Base-by-base conservation (phyloP, 2,113 vertebrate genomes). In the Macroglossus sobrinus region DNA sequence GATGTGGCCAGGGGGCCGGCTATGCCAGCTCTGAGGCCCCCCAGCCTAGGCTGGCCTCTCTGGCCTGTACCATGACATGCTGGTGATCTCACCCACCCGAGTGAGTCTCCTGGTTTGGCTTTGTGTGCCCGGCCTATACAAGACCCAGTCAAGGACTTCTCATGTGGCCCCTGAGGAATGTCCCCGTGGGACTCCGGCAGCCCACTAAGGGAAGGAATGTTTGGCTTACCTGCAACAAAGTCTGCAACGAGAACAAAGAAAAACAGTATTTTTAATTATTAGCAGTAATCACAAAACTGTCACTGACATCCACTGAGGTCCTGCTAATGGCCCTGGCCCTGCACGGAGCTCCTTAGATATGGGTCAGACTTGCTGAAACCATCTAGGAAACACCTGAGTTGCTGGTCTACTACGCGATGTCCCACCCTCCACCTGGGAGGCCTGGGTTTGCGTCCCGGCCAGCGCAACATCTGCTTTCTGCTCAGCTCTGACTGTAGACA, bases 241-340 rank as follows among this genome's bases (percentile, higher is more conserved):
- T 4, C 96, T 97, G 81, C 40, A 89, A 86, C 1, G 30, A 90
- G 68, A 91, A 95, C 7, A 94, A 53, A 35, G 26, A 33, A 8
- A 78, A 75, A 66, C 0, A 28, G 53, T 33, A 26, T 16, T 69
- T 50, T 91, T 50, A 71, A 30, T 59, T 18, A 55, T n/a, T 9
- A 63, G 53, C 26, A 61, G 68, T 21, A 1, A 69, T 19, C 21
- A 64, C n/a, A 30, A n/a, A 33, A 21, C 12, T 35, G 33, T 18
- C 47, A 0, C 43, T 2, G 7, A 50, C 0, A 8, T 2, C 59
- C 40, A 18, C 4, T 1, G 19, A 26, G 57, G 15, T n/a, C 76
- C 40, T 24, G 26, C 7, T 10, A 3, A 30, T 4, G 38, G 18
- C 68, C 53, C 5, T 40, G 43, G 59, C 16, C 43, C 14, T 6